A percentile compares a stretch with the other conserved stretches of the same genome.
phyloP scores from a whole-genome alignment of 2,797 vertebrate species.

The Hipposideros larvatus region DNA sequence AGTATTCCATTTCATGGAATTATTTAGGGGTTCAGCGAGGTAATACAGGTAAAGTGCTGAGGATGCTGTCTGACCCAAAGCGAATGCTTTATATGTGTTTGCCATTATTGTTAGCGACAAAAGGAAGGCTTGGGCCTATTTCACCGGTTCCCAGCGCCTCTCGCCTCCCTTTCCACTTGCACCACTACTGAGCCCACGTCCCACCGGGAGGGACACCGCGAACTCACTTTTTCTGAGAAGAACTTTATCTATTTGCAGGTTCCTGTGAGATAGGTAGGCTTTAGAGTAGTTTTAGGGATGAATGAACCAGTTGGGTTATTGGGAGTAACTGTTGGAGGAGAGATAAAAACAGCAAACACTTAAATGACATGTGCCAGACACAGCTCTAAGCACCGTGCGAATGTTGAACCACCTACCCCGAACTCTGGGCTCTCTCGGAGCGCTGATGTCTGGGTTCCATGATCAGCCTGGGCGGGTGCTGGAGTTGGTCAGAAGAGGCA shows the following conservation, averaged over 20 bases:
- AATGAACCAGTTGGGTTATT: neutral
- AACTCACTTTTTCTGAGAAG: neutral
- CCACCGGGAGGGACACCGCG: neutral
- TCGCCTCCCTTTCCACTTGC: neutral
- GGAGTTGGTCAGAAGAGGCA: neutral
- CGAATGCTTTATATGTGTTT: constrained; percentile 21
- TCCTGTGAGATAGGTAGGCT: neutral
- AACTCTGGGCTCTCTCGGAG: neutral
- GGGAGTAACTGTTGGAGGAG: neutral
- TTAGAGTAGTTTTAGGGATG: neutral
- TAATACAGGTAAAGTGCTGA: neutral
- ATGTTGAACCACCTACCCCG: neutral
- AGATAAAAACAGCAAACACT: neutral
- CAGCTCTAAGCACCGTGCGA: neutral
- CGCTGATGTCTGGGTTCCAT: neutral
- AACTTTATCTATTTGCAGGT: neutral
- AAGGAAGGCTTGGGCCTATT: neutral
- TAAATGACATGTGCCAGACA: neutral
- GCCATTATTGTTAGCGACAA: constrained; percentile 33
- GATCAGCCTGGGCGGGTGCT: neutral
- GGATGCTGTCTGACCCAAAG: constrained; percentile 19
- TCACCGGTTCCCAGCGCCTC: neutral
- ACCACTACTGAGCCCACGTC: neutral
- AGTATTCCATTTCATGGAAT: neutral
- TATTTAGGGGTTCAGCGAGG: constrained; percentile 19